Percentiles rank a stretch among this genome's conserved stretches.
phyloP scores from a whole-genome alignment of 2,888 invertebrate genomes.

The Lysandra bellargus region DNA sequence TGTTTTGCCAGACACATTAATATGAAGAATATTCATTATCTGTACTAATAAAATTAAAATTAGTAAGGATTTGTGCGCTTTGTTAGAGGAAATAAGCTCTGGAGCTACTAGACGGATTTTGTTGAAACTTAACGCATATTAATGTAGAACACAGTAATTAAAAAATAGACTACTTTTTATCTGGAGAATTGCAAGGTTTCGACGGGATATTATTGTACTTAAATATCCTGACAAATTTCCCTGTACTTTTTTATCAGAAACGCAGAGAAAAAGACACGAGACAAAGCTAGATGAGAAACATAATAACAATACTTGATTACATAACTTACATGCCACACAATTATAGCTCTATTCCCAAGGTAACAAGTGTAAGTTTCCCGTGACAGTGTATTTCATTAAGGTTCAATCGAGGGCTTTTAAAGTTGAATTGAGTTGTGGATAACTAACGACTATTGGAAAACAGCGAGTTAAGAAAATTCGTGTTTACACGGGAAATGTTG shows the following conservation, averaged over 20 bases:
- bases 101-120: too few relatives aligned
- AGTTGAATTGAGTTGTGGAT: conserved; percentile 72
- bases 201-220: background rate
- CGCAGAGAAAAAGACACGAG: background rate
- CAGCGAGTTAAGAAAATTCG: conserved; percentile 55
- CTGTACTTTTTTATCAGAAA: background rate
- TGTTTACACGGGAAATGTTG: conserved; percentile 41
- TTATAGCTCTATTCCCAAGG: conserved; percentile 10
- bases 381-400: conserved; percentile 52
- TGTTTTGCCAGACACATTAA: too few relatives aligned
- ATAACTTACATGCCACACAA: background rate
- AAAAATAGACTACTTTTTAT: background rate
- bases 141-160: too few relatives aligned
- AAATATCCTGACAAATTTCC: background rate
- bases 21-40: too few relatives aligned
- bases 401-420: conserved; percentile 61
- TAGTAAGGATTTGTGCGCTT: too few relatives aligned
- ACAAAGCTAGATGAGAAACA: background rate
- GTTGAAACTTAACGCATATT: too few relatives aligned
- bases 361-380: conserved; percentile 40
- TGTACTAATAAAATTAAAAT: too few relatives aligned
- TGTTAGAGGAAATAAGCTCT: too few relatives aligned
- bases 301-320: background rate
- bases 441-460: conserved; percentile 61
- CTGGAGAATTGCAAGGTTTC: background rate